Evolutionary conservation across 35 echinoderm and acorn worm genomes (phyloP).

Genomic region (Heliocidaris tuberculata): DNA sequence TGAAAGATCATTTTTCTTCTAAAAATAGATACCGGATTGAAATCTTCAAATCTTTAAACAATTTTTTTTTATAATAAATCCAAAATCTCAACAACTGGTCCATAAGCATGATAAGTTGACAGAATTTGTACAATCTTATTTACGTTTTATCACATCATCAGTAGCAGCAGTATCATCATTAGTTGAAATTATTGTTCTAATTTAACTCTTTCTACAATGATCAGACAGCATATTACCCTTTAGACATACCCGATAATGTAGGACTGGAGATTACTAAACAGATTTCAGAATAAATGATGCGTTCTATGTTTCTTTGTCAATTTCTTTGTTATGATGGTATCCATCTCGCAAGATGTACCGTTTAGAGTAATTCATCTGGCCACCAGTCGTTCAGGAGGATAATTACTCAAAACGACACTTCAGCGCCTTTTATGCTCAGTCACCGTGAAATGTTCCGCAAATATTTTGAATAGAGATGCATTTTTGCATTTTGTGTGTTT

Average conservation of each 20-base stretch:
- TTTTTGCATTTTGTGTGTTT: background rate
- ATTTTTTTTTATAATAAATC: no score
- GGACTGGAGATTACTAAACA: background rate
- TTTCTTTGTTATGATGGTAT: background rate
- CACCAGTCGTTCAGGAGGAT: conserved; percentile 11
- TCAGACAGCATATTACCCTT: background rate
- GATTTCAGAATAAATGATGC: background rate
- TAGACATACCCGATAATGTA: background rate
- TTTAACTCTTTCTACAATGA: background rate
- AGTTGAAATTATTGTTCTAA: background rate
- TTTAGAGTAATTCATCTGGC: background rate
- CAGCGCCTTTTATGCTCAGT: background rate
- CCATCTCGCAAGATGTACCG: background rate
- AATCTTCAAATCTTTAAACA: no score
- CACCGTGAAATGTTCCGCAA: conserved; percentile 27
- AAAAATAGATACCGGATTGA: no score
- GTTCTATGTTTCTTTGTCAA: background rate
- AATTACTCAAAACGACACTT: conserved; percentile 45
- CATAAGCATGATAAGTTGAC: no score
- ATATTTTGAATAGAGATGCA: conserved; percentile 37
- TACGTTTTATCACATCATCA: background rate
- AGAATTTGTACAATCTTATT: no score
- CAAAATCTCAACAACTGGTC: no score
- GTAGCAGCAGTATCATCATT: background rate
- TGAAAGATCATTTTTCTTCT: no score